Evolutionary conservation across 2,888 invertebrate species (phyloP), one percentile per base, ranked within the genome.

Genomic region (Seira sanloemensis): DNA sequence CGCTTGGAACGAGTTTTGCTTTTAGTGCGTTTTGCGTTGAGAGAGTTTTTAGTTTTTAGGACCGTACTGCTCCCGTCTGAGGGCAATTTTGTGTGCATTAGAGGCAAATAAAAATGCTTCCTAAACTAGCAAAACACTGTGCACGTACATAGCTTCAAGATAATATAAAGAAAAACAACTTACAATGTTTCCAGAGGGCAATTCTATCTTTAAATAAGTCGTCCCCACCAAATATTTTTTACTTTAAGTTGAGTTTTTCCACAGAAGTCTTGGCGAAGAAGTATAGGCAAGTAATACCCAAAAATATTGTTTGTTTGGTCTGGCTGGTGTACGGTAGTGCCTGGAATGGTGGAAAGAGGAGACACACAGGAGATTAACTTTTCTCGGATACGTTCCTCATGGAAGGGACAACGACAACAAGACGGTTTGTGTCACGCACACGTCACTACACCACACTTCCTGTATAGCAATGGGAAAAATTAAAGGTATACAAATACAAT

Each of bases 341-440:
- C 50, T 50, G 71, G 54, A 23, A 37, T 4, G 23, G 21, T 2
- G 71, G 24, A 54, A 27, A 72, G 50, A 77, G 50, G 62, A 81
- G 74, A 65, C 73, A 73, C 83, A 78, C 77, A 67, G 54, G 83
- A 84, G 86, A 86, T 84, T 86, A 86, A 77, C 86, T 71, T 78
- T 78, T 27, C 46, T 78, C 26, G 26, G 54, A 73, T 73, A 67
- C 67, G 24, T 24, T 26, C 46, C 46, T 58, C n/a, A n/a, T n/a
- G 26, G 66, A 66, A 75, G 75, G n/a, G n/a, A n/a, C n/a, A n/a
- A n/a, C n/a, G 46, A 66, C 25, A 46, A 81, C 78, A 74, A 85
- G 80, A 77, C 85, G 76, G 72, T 73, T 69, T 68, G 58, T 37
- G 77, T 80, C 85, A 80, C 80, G 80, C 85, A 84, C 79, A 50